These are phyloP conservation scores for Sesia apiformis DNA, from an alignment of 2,888 invertebrate genomes.

Conservation along the genomic window DNA sequence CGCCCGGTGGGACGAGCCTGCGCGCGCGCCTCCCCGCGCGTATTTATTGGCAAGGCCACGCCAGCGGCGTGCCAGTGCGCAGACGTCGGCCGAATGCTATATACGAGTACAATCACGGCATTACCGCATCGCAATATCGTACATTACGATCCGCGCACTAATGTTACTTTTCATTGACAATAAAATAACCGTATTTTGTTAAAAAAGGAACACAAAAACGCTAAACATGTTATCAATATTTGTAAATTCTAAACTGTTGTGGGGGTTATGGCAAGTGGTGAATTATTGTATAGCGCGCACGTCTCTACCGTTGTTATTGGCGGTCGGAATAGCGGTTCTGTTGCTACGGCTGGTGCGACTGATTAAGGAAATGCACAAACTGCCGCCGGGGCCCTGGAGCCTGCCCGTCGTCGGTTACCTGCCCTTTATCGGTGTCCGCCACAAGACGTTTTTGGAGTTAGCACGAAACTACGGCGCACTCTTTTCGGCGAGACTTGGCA, in stretches of 20 bases:
- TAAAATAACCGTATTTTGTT: conserved; percentile 18
- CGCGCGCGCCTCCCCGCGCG: conserved; percentile 46
- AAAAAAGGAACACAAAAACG: conserved; percentile 14
- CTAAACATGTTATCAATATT: conserved; percentile 51
- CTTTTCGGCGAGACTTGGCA: conserved; percentile 87
- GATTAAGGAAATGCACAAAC: conserved; percentile 53
- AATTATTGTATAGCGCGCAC: conserved; percentile 54
- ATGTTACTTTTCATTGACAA: conserved; percentile 41
- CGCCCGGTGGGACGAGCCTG: conserved; percentile 57
- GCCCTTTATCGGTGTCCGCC: conserved; percentile 85
- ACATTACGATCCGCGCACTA: conserved; percentile 50
- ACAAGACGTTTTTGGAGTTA: conserved; percentile 85
- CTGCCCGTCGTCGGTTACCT: conserved; percentile 89
- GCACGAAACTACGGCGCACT: conserved; percentile 86
- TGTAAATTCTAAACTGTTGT: conserved; percentile 67
- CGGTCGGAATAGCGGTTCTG: conserved; percentile 62
- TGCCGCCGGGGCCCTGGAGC: conserved; percentile 94
- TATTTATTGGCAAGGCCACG: conserved; percentile 74
- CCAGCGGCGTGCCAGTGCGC: conserved; percentile 66
- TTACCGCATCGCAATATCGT: conserved; percentile 41
- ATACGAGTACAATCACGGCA: conserved; percentile 38
- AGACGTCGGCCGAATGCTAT: conserved; percentile 63
- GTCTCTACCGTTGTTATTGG: conserved; percentile 59
- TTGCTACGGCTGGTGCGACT: conserved; percentile 59
- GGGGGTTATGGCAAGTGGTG: conserved; percentile 65